Base-by-base conservation (phyloP, 2,888 invertebrate genomes). In the Cheilosia grossa region DNA sequence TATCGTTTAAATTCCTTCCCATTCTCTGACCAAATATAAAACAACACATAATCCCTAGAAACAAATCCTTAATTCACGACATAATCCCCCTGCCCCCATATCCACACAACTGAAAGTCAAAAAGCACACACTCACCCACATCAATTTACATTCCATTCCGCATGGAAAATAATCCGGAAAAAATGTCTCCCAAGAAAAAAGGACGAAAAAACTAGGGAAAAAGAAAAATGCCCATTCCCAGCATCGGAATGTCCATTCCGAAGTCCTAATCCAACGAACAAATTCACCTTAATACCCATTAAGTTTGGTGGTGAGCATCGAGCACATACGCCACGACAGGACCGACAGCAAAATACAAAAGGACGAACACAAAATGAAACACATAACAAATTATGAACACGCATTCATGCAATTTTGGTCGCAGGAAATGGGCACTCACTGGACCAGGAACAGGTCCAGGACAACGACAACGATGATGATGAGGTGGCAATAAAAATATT, bases 231-330 rank as follows among this genome's bases (percentile, higher is more conserved):
- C 51, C 64, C 74, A 74, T 79, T 82, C 67, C 69, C 53, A 30
- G 33, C 73, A 64, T 59, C 66, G 80, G 74, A 83, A 83, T 83
- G 74, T 74, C 82, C 73, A 67, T 73, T 67, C 73, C 30, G 33
- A 67, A 27, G n/a, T 77, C 74, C 70, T 85, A 85, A 85, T 85
- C 81, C 85, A 56, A 81, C 56, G 81, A 72, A 81, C 81, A 85
- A 75, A 85, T 81, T 85, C 85, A 85, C 85, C 85, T 81, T 85
- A 85, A 85, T 85, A 81, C 85, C 85, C 72, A 75, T 85, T 81
- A 81, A 67, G 81, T 85, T 72, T 56, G 58, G 67, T 79, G 70
- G 56, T 70, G 83, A 74, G 64, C 80, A 54, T 66, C 56, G 69
- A 73, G 67, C 54, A 74, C 67, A 83, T 69, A 54, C 69, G 40